Base-by-base conservation (phyloP, 2,797 vertebrate species). In the Sylvia borin region DNA sequence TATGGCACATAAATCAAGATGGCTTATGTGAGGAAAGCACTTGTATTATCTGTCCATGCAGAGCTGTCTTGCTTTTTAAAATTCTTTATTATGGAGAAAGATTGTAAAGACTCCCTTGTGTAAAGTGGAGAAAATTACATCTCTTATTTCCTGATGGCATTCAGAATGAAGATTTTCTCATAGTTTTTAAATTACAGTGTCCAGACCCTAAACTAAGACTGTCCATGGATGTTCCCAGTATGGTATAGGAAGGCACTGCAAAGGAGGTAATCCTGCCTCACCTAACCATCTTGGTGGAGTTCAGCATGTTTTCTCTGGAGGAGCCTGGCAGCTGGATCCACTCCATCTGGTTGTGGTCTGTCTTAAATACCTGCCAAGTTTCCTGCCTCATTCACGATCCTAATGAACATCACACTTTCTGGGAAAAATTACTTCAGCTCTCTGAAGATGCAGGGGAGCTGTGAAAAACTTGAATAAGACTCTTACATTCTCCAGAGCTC, bases 161-260 rank as follows among this genome's bases (percentile, higher is more conserved):
- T 93, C 50, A 80, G 25, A 92, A 73, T n/a, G 31, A 87, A 91
- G 38, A 91, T 85, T 73, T 91, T 91, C 75, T 85, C 45, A 45
- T 47, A 47, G 42, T 32, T 95, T 93, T 86, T 57, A 77, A 77
- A 74, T 90, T 83, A 79, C 55, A 67, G 42, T 24, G 10, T 83
- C 61, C 54, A 95, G 87, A 64, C 25, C 21, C 60, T 87, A 74
- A 78, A 83, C 89, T 93, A 87, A 73, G 11, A 36, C 38, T 87
- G 27, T n/a, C 70, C 38, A 43, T 61, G 55, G 26, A 70, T 43
- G 32, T 43, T 51, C 26, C 61, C 32, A 53, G 12, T 66, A 71
- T 55, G 48, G 36, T 53, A 62, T 29, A 68, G 71, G 55, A 87
- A 78, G 40, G 64, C 11, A 77, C 36, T 77, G 65, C 72, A 82